Evolutionary conservation across 1,140 invertebrate species (phyloP), one percentile per base, ranked within the genome.

Genomic region (Hyles euphorbiae): DNA sequence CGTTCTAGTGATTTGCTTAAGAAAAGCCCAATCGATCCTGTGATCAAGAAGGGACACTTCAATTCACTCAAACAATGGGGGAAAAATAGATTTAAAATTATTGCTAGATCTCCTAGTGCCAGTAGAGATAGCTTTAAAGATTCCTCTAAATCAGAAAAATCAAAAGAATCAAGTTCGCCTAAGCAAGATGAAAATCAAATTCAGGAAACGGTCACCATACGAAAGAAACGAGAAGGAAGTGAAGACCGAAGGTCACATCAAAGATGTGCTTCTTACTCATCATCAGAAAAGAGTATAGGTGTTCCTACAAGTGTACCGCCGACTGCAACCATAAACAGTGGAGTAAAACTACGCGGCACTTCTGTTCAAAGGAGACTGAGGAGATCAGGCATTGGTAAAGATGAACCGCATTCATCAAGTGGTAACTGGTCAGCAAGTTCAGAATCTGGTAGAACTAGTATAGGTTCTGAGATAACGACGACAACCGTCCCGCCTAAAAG

Each of bases 401-500:
- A 95, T 59, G 96, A 96, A 76, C 93, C 94, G 32, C 94, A 96
- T 83, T 97, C 96, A 1, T 97, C 95, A 47, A 96, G 95, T 61
- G 97, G 97, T 49, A 98, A 98, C 83, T 98, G 97, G 97, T 97
- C 95, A 70, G 96, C 95, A 43, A 96, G 95, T 72, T 97, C 95
- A 1, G 95, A 96, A 82, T 97, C 95, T 65, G 96, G 96, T 45
- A 90, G 96, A 59, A 95, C 96, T 22, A 95, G 94, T 56, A 94
- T 95, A 63, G 94, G 94, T 60, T 95, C 94, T 61, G 94, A 95
- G 89, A 94, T 94, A n/a, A 94, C 94, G 5, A 91, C 91, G 0
- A 92, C 91, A 3, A 92, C 92, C 8, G 93, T 94, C 40, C 94
- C 95, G 71, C 92, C 93, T 7, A 93, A 92, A 83, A 93, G 92